phyloP scores from a whole-genome alignment of 2,797 vertebrate genomes.

The Rhinella marina region DNA sequence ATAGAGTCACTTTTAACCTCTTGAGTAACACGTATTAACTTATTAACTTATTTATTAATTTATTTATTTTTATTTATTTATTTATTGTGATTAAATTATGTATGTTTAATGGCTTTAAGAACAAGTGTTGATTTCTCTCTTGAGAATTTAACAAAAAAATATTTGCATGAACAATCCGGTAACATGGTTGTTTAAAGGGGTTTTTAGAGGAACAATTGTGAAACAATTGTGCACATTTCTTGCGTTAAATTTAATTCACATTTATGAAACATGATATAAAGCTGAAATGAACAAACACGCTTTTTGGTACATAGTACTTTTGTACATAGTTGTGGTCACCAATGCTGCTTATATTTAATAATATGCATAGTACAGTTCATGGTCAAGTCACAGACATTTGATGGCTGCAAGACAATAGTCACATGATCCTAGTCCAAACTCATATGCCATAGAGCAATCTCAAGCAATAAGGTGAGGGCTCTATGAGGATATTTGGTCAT shows the following conservation, averaged over 20 bases:
- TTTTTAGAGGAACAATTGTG: not conserved
- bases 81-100: constrained; percentile 14
- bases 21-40: constrained; percentile 25
- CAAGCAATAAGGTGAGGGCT: not conserved
- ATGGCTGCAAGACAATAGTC: constrained; percentile 13
- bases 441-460: not conserved
- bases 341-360: constrained; percentile 24
- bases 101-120: constrained; percentile 31
- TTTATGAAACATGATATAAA: not conserved
- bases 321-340: not conserved
- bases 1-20: constrained; percentile 3
- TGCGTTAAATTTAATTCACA: constrained; percentile 21
- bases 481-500: not conserved
- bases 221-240: constrained; percentile 22
- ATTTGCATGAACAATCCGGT: not conserved
- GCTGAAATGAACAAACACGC: constrained; percentile 47
- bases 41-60: constrained; percentile 23
- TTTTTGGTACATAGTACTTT: not conserved
- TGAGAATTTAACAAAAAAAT: not conserved
- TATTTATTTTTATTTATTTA: constrained; percentile 18
- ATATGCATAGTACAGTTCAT: constrained; percentile 19
- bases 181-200: not conserved
- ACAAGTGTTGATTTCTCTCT: constrained; percentile 1
- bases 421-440: not conserved
- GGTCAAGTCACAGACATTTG: not conserved